A percentile compares a stretch with the other conserved stretches of the same genome.
Evolutionary conservation across 2,888 invertebrate species (phyloP).

Genomic region (Drosophila niveifrons): DNA sequence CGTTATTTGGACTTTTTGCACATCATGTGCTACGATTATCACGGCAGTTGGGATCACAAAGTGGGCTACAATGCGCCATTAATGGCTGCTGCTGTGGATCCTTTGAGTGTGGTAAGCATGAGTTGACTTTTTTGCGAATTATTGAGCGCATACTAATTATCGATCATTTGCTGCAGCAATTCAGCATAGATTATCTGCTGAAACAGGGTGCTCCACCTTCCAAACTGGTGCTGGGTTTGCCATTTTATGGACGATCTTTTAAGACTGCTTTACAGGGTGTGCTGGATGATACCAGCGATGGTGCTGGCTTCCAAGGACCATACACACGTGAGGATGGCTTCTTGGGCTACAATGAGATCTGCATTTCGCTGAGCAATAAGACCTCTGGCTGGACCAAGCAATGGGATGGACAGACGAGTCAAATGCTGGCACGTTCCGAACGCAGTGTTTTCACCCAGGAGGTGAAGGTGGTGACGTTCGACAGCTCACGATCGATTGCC

Average conservation of each 20-base stretch:
- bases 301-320: constrained; percentile 91
- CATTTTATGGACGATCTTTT: constrained; percentile 94
- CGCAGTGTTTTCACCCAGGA: constrained; percentile 86
- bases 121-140: neutral
- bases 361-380: constrained; percentile 87
- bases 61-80: constrained; percentile 93
- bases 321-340: constrained; percentile 93
- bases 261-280: constrained; percentile 83
- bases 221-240: constrained; percentile 93
- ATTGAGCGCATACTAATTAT: neutral
- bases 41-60: constrained; percentile 92
- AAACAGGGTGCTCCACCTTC: constrained; percentile 90
- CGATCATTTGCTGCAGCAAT: constrained; percentile 87
- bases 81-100: constrained; percentile 84
- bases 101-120: constrained; percentile 90
- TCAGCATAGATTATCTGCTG: constrained; percentile 91
- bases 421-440: constrained; percentile 83
- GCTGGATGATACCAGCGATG: constrained; percentile 86
- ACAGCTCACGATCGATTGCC: constrained; percentile 90
- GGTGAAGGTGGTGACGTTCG: constrained; percentile 90
- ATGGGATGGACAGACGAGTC: constrained; percentile 89
- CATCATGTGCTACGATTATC: constrained; percentile 96
- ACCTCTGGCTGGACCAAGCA: constrained; percentile 88
- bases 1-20: constrained; percentile 90
- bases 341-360: constrained; percentile 95